Percentiles rank a stretch among this genome's conserved stretches.
Evolutionary conservation across 2,888 invertebrate genomes (phyloP).

Genomic region (Ectemnius continuus): DNA sequence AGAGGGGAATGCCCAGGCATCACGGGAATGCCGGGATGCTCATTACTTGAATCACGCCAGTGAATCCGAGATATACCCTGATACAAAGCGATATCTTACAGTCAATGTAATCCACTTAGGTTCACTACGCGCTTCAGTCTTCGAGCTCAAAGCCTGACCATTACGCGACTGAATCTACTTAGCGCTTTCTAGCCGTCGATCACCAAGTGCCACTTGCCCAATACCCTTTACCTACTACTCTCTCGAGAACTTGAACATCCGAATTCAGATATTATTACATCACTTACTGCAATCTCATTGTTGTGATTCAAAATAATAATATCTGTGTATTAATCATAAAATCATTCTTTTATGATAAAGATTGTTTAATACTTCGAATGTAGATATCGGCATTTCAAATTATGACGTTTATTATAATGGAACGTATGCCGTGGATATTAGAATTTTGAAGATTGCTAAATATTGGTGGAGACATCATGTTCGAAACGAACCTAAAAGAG

Average conservation of each 20-base stretch:
- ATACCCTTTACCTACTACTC: neutral
- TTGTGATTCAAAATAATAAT: too few species aligned
- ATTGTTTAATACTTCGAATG: too few species aligned
- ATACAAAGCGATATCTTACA: conserved; percentile 6
- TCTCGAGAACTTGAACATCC: neutral
- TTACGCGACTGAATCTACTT: neutral
- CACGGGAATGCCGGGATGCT: neutral
- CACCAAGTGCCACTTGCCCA: neutral
- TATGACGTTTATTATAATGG: too few species aligned
- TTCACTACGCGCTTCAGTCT: neutral
- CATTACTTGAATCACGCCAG: conserved; percentile 2
- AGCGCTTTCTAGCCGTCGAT: neutral
- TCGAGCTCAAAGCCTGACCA: neutral
- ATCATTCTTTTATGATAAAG: too few species aligned
- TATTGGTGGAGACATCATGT: too few species aligned
- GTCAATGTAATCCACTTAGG: neutral
- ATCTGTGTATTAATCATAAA: too few species aligned
- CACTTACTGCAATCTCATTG: too few species aligned
- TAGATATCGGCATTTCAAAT: too few species aligned
- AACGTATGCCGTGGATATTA: too few species aligned
- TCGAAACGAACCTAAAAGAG: too few species aligned
- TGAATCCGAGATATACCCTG: conserved; percentile 5
- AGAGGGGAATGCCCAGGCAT: neutral
- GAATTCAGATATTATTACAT: neutral
- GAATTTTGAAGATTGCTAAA: too few species aligned